These are phyloP conservation scores for Tetraneura akinire DNA, from an alignment of 1,140 invertebrate species.

Conservation along the genomic window DNA sequence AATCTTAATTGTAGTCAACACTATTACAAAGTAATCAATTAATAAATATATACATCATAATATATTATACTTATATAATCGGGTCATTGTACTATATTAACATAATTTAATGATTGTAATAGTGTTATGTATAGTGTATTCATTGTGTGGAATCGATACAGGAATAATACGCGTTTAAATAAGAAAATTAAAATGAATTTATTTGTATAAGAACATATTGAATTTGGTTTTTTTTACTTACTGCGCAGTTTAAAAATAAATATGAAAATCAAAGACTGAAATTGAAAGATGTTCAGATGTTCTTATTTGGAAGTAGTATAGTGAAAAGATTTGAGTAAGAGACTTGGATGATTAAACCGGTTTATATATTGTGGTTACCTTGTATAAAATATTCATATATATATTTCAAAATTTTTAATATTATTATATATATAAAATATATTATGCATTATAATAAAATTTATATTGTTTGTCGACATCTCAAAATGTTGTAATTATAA, in stretches of 20 bases:
- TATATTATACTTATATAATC: background rate
- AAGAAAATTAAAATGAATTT: too few relatives aligned
- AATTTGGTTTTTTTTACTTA: background rate
- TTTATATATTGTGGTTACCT: conserved; percentile 5
- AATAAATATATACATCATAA: background rate
- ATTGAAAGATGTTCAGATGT: background rate
- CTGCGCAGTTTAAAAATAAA: conserved; percentile 20
- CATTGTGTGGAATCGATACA: background rate
- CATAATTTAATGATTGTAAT: background rate
- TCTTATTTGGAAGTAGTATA: background rate
- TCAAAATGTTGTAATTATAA: background rate
- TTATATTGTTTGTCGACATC: background rate
- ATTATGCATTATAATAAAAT: too few relatives aligned
- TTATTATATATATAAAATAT: background rate
- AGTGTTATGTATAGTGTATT: background rate
- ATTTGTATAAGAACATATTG: background rate
- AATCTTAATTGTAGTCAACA: too few relatives aligned
- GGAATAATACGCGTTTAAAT: too few relatives aligned
- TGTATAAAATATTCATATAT: background rate
- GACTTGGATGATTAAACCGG: conserved; percentile 17
- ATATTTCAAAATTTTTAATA: too few relatives aligned
- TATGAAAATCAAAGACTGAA: background rate
- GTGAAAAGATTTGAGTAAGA: background rate
- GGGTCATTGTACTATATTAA: background rate
- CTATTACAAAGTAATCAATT: background rate